Conservation (phyloP, 2,888 invertebrate species). For the Rhopalosiphum nymphaeae region DNA sequence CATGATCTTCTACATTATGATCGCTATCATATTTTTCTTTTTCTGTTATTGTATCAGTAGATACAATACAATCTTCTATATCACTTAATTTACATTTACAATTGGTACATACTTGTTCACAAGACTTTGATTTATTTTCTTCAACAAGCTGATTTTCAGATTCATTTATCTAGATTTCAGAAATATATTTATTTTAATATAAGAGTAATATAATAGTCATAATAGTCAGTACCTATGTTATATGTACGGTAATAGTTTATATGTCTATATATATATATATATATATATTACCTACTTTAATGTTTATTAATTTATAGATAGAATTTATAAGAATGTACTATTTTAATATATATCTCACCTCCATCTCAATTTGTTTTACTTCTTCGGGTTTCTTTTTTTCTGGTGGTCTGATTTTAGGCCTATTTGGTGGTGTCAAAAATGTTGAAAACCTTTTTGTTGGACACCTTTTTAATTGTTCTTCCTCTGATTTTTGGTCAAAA, state of each 20-base stretch:
- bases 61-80: slow-evolving; percentile 54
- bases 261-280: neutral
- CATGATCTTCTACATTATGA: neutral
- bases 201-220: neutral
- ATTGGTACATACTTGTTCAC: slow-evolving; percentile 51
- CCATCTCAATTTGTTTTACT: slow-evolving; percentile 20
- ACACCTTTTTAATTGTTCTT: slow-evolving; percentile 70
- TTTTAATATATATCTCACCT: neutral
- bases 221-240: neutral
- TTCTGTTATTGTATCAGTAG: neutral
- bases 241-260: no score
- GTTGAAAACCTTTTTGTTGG: slow-evolving; percentile 78
- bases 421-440: slow-evolving; percentile 81
- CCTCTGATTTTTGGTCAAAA: slow-evolving; percentile 73
- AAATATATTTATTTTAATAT: neutral
- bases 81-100: slow-evolving; percentile 53
- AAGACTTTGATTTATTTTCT: neutral
- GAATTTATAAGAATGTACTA: neutral
- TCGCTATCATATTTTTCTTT: neutral
- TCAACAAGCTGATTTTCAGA: neutral
- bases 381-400: slow-evolving; percentile 67
- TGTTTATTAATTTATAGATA: neutral
- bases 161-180: neutral
- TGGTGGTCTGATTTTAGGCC: slow-evolving; percentile 75
- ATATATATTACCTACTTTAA: neutral